These are phyloP conservation scores for Prietella phreatophila DNA, from an alignment of 2,113 vertebrate species.

Conservation along the genomic window DNA sequence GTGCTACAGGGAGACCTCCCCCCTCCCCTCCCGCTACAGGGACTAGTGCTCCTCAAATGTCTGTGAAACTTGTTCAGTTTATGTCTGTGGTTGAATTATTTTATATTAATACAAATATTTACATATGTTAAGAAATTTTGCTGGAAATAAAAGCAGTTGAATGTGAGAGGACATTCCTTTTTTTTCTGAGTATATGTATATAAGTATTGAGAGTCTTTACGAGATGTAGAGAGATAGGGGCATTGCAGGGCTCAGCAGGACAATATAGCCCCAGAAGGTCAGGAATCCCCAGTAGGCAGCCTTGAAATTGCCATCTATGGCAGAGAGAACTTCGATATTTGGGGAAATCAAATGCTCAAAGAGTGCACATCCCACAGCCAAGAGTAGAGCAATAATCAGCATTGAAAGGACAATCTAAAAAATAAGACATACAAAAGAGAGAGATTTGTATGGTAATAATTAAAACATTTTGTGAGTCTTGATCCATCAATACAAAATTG, in stretches of 20 bases:
- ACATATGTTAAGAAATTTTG: no score
- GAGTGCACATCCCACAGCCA: conserved; percentile 64
- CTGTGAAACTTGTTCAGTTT: no score
- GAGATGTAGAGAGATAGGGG: conserved; percentile 89
- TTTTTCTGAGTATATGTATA: background rate
- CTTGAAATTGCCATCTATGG: conserved; percentile 38
- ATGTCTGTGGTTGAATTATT: no score
- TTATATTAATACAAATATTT: no score
- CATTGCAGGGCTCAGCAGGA: conserved; percentile 83
- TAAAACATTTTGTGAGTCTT: background rate
- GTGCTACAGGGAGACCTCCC: no score
- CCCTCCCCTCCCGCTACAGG: no score
- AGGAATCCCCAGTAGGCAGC: conserved; percentile 77
- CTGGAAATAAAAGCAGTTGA: no score
- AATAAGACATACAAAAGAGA: background rate
- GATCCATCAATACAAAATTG: background rate
- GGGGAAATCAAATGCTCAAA: conserved; percentile 61
- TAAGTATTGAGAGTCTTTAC: conserved; percentile 68
- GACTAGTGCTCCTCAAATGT: no score
- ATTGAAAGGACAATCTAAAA: conserved; percentile 68
- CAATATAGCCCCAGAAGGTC: conserved; percentile 84
- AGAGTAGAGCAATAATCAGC: conserved; percentile 60
- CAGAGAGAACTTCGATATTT: conserved; percentile 41
- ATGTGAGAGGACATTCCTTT: no score
- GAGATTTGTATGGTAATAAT: background rate